Evolutionary conservation across 2,888 invertebrate genomes (phyloP), one percentile per base, ranked within the genome.

Genomic region (Pollenia angustigena): DNA sequence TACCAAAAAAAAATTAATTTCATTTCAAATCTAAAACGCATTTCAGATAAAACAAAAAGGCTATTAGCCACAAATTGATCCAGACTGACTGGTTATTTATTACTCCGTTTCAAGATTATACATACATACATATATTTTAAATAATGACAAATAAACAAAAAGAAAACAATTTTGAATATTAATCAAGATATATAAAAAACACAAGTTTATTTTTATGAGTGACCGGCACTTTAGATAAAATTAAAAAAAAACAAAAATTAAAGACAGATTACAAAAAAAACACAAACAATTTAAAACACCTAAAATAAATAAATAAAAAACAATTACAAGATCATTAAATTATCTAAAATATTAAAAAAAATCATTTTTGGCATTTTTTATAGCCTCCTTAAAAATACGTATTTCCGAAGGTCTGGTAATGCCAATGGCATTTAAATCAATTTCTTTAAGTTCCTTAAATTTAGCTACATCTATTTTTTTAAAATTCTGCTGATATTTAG

Each of bases 401-500:
- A 84, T 72, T 50, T 87, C 83, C 18, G 76, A 60, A 1, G 66
- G 54, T 18, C 81, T 54, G 1, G 87, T 84, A 14, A 87, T 87
- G 18, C 83, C 87, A 23, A 87, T 54, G 14, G 87, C 87, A 52
- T 84, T 81, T n/a, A 84, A 60, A 84, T 87, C 86, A 3, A 83
- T 60, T 72, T 76, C 83, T 7, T 40, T 75, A 52, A 86, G 60
- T 4, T 80, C 64, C 16, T 64, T 80, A 48, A 86, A 86, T 54
- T 72, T 86, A 4, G 44, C 8, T 8, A 86, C 52, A 60, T 83
- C 60, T 0, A 74, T 80, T 60, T 81, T 86, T 71, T 54, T 71
- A 56, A 86, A 86, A 1, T 18, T 10, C 9, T 80, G 48, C 0
- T 58, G 23, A 48, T 86, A 86, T 75, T 83, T 86, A 50, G 50